Percentiles rank a stretch among this genome's conserved stretches.
Evolutionary conservation across 2,797 vertebrate genomes (phyloP).

Genomic region (Ficedula albicollis): DNA sequence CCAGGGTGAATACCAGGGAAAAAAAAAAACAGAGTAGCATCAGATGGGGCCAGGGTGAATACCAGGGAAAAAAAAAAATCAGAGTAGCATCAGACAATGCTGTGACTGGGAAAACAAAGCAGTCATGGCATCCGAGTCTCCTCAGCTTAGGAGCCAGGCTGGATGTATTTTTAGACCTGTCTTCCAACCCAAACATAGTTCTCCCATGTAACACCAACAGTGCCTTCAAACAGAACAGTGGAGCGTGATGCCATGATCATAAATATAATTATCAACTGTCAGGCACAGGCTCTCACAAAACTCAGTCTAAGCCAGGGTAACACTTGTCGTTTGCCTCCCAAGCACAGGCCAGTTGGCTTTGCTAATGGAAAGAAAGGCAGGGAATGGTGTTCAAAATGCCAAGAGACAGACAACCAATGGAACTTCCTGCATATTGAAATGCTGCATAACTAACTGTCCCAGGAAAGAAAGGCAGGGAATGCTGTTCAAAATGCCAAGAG

Average conservation of each 20-base stretch:
- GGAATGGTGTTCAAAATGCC: not conserved
- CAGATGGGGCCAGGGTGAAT: not conserved
- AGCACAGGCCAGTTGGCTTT: not conserved
- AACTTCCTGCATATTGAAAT: not conserved
- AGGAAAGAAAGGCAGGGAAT: not conserved
- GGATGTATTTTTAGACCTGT: not conserved
- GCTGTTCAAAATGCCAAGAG: not conserved
- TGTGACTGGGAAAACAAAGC: not conserved
- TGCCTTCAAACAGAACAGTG: not conserved
- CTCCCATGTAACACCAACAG: not conserved
- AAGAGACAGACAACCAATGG: not conserved
- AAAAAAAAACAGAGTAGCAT: not conserved
- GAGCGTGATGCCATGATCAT: fast-evolving
- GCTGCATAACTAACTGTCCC: not conserved
- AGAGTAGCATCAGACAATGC: not conserved
- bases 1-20: not conserved
- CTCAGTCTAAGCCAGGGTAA: not conserved
- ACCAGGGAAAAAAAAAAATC: not conserved
- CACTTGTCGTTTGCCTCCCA: not conserved
- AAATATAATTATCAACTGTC: conserved; percentile 7
- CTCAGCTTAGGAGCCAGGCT: not conserved
- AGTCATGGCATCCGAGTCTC: fast-evolving
- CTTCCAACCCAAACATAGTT: not conserved
- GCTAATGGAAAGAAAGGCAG: not conserved
- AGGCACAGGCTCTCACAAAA: not conserved